Conservation (phyloP, 1,140 invertebrate species). For the Cylas formicarius region DNA sequence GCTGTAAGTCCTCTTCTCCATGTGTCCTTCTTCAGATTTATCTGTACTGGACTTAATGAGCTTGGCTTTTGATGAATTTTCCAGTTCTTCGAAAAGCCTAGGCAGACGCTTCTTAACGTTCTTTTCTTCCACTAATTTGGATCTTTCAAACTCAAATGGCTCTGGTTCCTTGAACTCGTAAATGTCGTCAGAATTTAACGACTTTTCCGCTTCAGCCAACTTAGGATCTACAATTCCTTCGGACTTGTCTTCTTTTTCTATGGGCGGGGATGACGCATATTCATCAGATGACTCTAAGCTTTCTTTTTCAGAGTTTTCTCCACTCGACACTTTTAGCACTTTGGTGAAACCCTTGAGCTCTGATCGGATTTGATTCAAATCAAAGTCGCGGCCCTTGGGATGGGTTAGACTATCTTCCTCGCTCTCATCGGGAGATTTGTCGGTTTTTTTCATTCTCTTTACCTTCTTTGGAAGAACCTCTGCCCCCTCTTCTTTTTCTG, state of each 20-base stretch:
- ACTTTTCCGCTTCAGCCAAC: constrained; percentile 31
- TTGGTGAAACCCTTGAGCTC: constrained; percentile 73
- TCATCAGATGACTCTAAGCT: constrained; percentile 38
- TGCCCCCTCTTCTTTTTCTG: constrained; percentile 32
- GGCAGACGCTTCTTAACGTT: constrained; percentile 46
- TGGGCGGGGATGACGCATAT: constrained; percentile 28
- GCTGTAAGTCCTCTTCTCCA: constrained; percentile 22
- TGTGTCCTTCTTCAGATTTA: no score
- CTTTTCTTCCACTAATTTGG: constrained; percentile 47
- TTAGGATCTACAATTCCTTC: not conserved
- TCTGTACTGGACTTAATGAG: constrained; percentile 26
- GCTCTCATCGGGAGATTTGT: constrained; percentile 32
- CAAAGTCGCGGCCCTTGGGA: constrained; percentile 65
- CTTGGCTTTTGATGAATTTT: constrained; percentile 38
- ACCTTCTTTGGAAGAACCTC: constrained; percentile 28
- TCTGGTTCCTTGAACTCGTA: constrained; percentile 87
- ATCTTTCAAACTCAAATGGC: constrained; percentile 71
- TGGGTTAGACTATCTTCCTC: constrained; percentile 29
- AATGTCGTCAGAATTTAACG: constrained; percentile 56
- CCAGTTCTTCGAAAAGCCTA: constrained; percentile 50
- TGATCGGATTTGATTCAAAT: constrained; percentile 74
- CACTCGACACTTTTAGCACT: constrained; percentile 45
- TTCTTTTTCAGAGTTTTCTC: constrained; percentile 35
- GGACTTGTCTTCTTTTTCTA: not conserved
- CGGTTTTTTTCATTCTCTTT: constrained; percentile 29